A percentile compares a stretch with the other conserved stretches of the same genome.
Evolutionary conservation across 2,113 vertebrate genomes (phyloP).

Genomic region (Hystrix brachyura): DNA sequence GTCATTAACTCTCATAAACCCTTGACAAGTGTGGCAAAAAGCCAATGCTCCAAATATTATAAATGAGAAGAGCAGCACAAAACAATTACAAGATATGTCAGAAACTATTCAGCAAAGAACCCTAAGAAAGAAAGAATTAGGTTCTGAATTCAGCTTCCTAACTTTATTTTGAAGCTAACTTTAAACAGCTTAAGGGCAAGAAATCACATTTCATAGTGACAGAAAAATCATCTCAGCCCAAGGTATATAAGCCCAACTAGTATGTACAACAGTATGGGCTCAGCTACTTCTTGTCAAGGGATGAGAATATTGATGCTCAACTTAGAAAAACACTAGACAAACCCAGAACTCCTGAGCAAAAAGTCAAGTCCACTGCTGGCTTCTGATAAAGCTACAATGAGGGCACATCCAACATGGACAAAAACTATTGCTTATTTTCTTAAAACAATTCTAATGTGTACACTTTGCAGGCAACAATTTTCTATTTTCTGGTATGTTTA

Average conservation of each 20-base stretch:
- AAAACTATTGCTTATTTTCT: conserved; percentile 38
- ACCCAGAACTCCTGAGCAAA: conserved; percentile 3
- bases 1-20: conserved; percentile 81
- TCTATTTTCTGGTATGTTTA: conserved; percentile 30
- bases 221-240: conserved; percentile 57
- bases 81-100: conserved; percentile 78
- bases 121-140: conserved; percentile 58
- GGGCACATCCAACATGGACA: not conserved
- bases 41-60: conserved; percentile 76
- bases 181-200: conserved; percentile 50
- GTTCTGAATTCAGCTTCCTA: conserved; percentile 45
- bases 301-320: not conserved
- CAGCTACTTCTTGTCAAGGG: not conserved
- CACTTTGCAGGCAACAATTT: conserved; percentile 6
- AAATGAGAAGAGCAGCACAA: conserved; percentile 65
- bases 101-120: conserved; percentile 69
- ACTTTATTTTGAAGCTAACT: conserved; percentile 63
- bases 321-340: conserved; percentile 2
- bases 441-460: not conserved
- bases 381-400: not conserved
- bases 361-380: not conserved
- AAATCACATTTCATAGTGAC: conserved; percentile 42
- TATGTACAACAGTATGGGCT: not conserved
- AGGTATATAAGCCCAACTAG: not conserved
- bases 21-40: conserved; percentile 81